A percentile compares a stretch with the other conserved stretches of the same genome.
phyloP scores from a whole-genome alignment of 2,888 invertebrate genomes.

The Protophormia terraenovae region DNA sequence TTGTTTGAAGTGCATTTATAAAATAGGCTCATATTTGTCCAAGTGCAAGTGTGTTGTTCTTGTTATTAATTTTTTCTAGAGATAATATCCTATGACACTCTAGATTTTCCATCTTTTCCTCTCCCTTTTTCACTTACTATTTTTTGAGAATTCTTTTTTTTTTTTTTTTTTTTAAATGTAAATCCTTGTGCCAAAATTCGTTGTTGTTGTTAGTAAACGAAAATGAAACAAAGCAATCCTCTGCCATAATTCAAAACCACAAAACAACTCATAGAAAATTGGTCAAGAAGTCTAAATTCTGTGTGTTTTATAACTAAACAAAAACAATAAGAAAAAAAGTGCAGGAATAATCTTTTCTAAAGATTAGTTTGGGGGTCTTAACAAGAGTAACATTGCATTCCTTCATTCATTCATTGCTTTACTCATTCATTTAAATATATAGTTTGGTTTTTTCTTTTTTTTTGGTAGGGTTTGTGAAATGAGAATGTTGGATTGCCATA shows the following conservation, averaged over 20 bases:
- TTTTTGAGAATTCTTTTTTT: neutral
- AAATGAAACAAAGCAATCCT: conserved; percentile 65
- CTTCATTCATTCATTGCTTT: conserved; percentile 22
- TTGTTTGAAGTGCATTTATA: conserved; percentile 51
- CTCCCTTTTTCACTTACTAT: neutral
- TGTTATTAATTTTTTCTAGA: no score
- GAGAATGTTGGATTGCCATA: conserved; percentile 50
- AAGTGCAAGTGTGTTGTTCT: neutral
- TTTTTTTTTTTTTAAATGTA: conserved; percentile 11
- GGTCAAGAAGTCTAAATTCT: conserved; percentile 63
- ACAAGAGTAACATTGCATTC: conserved; percentile 37
- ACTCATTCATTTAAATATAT: conserved; percentile 13
- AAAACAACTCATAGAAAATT: conserved; percentile 66
- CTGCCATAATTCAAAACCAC: conserved; percentile 68
- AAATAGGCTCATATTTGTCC: conserved; percentile 44
- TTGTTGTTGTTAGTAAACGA: conserved; percentile 51
- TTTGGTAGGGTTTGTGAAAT: conserved; percentile 45
- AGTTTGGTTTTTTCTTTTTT: conserved; percentile 1
- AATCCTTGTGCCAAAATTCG: conserved; percentile 61
- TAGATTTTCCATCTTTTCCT: neutral
- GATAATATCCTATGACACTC: neutral
- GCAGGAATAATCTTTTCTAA: conserved; percentile 5
- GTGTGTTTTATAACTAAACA: neutral
- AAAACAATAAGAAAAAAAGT: neutral
- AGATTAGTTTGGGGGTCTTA: conserved; percentile 55